Evolutionary conservation across 2,797 vertebrate genomes (phyloP).

Genomic region (Streptopelia turtur): DNA sequence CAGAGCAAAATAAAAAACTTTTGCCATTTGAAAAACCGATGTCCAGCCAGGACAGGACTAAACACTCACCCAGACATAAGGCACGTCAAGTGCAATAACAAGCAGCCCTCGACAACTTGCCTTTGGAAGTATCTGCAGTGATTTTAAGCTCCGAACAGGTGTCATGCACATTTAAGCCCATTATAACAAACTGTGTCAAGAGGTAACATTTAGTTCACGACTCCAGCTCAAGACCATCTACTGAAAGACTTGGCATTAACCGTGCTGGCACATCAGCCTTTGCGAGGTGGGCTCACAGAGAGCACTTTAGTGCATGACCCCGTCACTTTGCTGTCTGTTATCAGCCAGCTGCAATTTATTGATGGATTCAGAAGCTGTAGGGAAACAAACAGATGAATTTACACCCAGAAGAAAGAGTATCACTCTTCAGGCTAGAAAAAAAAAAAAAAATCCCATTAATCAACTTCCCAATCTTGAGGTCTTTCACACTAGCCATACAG

Average conservation of each 20-base stretch:
- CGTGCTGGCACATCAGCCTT: not conserved
- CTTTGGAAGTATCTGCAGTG: not conserved
- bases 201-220: not conserved
- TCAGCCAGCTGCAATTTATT: not conserved
- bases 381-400: not conserved
- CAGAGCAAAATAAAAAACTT: not conserved
- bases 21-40: not conserved
- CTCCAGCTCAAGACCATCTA: not conserved
- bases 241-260: not conserved
- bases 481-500: not conserved
- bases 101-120: not conserved
- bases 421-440: not conserved
- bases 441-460: not conserved
- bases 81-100: not conserved
- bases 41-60: not conserved
- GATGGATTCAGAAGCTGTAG: not conserved
- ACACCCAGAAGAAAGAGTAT: not conserved
- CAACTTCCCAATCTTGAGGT: accelerated
- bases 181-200: not conserved
- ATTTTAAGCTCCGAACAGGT: not conserved
- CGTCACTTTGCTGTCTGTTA: not conserved
- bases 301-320: not conserved
- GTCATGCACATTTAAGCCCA: not conserved
- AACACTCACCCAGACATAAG: not conserved
- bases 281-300: not conserved